Percentiles rank a stretch among this genome's conserved stretches.
phyloP scores from a whole-genome alignment of 2,888 invertebrate genomes.

The Orchesella flavescens region DNA sequence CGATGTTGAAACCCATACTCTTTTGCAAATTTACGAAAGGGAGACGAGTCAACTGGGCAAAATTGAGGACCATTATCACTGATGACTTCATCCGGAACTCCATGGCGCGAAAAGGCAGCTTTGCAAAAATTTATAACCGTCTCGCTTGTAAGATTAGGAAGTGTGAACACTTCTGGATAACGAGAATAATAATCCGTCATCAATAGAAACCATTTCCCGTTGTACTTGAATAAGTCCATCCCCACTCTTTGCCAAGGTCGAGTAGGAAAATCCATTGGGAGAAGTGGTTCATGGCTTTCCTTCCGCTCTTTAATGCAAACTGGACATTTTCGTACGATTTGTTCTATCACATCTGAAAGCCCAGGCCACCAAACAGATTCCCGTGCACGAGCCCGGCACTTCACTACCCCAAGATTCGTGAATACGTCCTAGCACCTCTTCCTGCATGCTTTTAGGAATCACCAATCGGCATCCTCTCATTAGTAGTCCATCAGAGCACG shows the following conservation, averaged over 20 bases:
- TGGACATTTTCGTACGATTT: conserved; percentile 61
- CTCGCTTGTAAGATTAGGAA: neutral
- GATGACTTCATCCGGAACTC: conserved; percentile 69
- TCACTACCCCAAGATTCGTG: conserved; percentile 71
- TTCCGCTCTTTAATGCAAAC: conserved; percentile 58
- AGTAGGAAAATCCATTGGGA: conserved; percentile 66
- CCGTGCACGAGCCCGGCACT: conserved; percentile 69
- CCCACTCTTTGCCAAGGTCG: conserved; percentile 71
- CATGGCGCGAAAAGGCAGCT: conserved; percentile 69
- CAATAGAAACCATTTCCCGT: conserved; percentile 65
- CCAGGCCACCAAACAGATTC: conserved; percentile 71
- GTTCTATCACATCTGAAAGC: conserved; percentile 57
- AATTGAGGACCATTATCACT: conserved; percentile 71
- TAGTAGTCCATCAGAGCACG: conserved; percentile 11
- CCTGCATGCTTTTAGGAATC: conserved; percentile 47
- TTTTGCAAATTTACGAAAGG: conserved; percentile 64
- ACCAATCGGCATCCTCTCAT: conserved; percentile 34
- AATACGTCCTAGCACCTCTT: conserved; percentile 67
- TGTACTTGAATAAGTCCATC: conserved; percentile 69
- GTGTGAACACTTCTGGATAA: neutral
- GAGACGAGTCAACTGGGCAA: conserved; percentile 1
- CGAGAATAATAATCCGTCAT: conserved; percentile 69
- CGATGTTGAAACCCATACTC: conserved; percentile 67
- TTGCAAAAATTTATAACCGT: conserved; percentile 49
- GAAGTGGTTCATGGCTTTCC: conserved; percentile 61